phyloP scores from a whole-genome alignment of 2,888 invertebrate species.

The Dryococelus australis region DNA sequence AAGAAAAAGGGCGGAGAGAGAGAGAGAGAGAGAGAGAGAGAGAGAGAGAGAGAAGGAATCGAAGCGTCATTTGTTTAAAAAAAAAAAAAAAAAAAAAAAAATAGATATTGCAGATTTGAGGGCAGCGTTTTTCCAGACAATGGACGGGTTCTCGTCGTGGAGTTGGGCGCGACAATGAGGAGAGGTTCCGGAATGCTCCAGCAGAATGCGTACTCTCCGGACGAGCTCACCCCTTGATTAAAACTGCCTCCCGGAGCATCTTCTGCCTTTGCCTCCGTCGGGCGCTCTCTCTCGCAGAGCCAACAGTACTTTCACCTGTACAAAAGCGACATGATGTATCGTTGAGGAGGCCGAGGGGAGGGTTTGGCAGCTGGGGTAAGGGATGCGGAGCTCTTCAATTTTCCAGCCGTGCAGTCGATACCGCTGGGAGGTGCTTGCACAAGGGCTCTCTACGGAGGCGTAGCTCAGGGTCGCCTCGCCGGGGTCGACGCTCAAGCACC shows the following conservation, averaged over 20 bases:
- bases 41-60: no score
- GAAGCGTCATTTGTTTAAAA: no score
- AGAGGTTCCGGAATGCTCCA: background rate
- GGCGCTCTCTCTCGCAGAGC: background rate
- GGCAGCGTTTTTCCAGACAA: no score
- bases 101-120: no score
- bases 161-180: background rate
- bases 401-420: background rate
- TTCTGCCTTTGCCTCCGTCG: background rate
- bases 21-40: no score
- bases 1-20: no score
- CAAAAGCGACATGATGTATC: slow-evolving; percentile 16
- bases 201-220: background rate
- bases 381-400: slow-evolving; percentile 2
- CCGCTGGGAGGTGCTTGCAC: background rate
- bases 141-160: no score
- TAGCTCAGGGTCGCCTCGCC: no score
- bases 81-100: no score
- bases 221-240: background rate
- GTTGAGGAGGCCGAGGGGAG: background rate
- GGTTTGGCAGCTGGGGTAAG: background rate
- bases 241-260: background rate
- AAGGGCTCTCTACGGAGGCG: background rate
- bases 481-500: no score
- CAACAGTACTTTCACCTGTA: background rate